Percentiles rank a stretch among this genome's conserved stretches.
phyloP scores from a whole-genome alignment of 2,888 invertebrate species.

The Listrodromus nycthemerus region DNA sequence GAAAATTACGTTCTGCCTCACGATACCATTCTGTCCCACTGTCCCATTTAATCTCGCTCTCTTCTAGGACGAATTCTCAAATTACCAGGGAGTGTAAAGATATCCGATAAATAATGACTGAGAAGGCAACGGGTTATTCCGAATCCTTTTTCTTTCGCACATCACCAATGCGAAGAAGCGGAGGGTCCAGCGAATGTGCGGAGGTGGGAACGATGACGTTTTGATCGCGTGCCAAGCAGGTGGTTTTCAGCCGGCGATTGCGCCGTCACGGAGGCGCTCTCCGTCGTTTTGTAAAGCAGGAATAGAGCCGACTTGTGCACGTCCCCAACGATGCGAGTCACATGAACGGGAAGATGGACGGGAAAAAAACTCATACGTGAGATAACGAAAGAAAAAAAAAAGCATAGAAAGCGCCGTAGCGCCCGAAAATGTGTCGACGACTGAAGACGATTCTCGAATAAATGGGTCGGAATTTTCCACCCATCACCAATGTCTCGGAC shows the following conservation, averaged over 20 bases:
- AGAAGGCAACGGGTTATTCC: conserved; percentile 31
- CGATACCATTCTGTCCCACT: no score
- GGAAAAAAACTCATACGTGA: conserved; percentile 71
- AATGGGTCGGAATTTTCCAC: conserved; percentile 82
- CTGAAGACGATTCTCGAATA: conserved; percentile 67
- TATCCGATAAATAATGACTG: conserved; percentile 18
- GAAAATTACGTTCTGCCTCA: no score
- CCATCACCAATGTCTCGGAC: conserved; percentile 80
- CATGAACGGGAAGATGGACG: conserved; percentile 71
- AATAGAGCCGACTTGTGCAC: background rate
- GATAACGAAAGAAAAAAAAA: conserved; percentile 4
- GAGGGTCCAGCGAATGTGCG: conserved; percentile 10
- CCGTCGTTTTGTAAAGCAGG: conserved; percentile 30
- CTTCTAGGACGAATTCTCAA: conserved; percentile 16
- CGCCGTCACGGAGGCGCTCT: conserved; percentile 39
- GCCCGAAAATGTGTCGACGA: conserved; percentile 37
- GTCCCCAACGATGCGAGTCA: conserved; percentile 70
- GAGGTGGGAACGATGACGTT: conserved; percentile 43
- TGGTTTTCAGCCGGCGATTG: conserved; percentile 76
- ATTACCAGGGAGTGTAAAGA: conserved; percentile 21
- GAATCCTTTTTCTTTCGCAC: conserved; percentile 60
- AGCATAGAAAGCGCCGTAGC: conserved; percentile 36
- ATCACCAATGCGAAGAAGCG: conserved; percentile 56
- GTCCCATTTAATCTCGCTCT: no score
- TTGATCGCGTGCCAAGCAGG: conserved; percentile 83